These are phyloP conservation scores for Melanargia galathea DNA, from an alignment of 2,888 invertebrate genomes.

Conservation along the genomic window DNA sequence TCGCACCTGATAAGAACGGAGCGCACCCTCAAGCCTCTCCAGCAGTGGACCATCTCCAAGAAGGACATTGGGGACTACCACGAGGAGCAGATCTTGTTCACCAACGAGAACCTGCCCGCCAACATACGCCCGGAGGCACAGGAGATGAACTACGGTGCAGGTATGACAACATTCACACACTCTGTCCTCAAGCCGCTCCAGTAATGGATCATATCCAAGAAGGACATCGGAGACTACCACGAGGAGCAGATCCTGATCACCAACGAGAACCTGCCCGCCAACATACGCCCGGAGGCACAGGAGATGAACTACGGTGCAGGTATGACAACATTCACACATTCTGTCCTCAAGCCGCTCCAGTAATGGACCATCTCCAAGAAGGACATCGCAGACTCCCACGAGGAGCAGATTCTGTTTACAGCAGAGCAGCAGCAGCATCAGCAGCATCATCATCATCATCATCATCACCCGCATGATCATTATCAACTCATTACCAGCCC, in stretches of 20 bases:
- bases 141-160: constrained; percentile 72
- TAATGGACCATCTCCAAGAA: constrained; percentile 80
- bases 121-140: constrained; percentile 60
- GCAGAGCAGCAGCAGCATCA: no score
- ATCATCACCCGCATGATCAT: no score
- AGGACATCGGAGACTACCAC: constrained; percentile 70
- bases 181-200: constrained; percentile 58
- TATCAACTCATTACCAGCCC: no score
- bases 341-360: constrained; percentile 61
- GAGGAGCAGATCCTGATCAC: constrained; percentile 77
- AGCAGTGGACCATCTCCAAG: constrained; percentile 79
- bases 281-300: constrained; percentile 59
- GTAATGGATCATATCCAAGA: constrained; percentile 79
- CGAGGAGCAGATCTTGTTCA: constrained; percentile 75
- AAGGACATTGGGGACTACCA: constrained; percentile 72
- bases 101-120: constrained; percentile 69
- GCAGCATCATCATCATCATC: no score
- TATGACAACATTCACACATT: no score
- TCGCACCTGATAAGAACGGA: constrained; percentile 67
- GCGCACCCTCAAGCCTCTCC: constrained; percentile 58
- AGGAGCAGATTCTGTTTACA: constrained; percentile 74
- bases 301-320: constrained; percentile 74
- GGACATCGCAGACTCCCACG: constrained; percentile 70
- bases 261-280: constrained; percentile 67
- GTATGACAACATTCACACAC: constrained; percentile 47